Percentiles rank a stretch among this genome's conserved stretches.
Conservation (phyloP, 1,140 invertebrate genomes). For the Trichogramma pretiosum region DNA sequence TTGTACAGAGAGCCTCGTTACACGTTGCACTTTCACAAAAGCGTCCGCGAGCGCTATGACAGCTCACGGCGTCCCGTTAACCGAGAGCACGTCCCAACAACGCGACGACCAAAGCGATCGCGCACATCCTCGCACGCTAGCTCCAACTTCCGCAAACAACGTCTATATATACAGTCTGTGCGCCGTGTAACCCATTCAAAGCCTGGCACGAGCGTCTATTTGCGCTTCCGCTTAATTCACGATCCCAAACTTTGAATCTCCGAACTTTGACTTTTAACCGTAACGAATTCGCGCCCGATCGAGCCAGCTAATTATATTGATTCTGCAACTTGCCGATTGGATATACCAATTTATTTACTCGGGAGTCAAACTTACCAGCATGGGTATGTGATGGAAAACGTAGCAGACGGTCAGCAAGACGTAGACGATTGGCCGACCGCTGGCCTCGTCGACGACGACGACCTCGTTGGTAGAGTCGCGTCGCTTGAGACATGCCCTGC, state of each 20-base stretch:
- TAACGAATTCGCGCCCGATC: neutral
- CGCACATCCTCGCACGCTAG: conserved; percentile 20
- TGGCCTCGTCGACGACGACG: conserved; percentile 29
- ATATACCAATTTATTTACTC: too few relatives aligned
- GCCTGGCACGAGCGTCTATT: neutral
- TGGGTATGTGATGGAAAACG: conserved; percentile 45
- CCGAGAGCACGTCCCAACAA: too few relatives aligned
- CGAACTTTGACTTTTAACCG: too few relatives aligned
- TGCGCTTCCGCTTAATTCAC: too few relatives aligned
- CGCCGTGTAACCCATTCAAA: too few relatives aligned
- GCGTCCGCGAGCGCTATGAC: neutral
- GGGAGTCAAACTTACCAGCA: conserved; percentile 38
- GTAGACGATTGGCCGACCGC: conserved; percentile 42
- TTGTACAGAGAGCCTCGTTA: too few relatives aligned
- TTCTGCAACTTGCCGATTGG: neutral
- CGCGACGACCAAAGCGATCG: too few relatives aligned
- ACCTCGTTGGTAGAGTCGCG: conserved; percentile 3
- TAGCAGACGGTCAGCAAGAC: conserved; percentile 45
- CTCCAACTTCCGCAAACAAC: too few relatives aligned
- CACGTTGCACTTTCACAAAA: neutral
- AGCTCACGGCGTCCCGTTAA: too few relatives aligned
- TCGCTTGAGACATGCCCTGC: conserved; percentile 32
- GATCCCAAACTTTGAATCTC: too few relatives aligned
- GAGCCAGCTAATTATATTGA: too few relatives aligned
- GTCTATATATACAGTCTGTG: too few relatives aligned